Conservation (phyloP, 2,113 vertebrate species). For the Brachypteracias leptosomus region DNA sequence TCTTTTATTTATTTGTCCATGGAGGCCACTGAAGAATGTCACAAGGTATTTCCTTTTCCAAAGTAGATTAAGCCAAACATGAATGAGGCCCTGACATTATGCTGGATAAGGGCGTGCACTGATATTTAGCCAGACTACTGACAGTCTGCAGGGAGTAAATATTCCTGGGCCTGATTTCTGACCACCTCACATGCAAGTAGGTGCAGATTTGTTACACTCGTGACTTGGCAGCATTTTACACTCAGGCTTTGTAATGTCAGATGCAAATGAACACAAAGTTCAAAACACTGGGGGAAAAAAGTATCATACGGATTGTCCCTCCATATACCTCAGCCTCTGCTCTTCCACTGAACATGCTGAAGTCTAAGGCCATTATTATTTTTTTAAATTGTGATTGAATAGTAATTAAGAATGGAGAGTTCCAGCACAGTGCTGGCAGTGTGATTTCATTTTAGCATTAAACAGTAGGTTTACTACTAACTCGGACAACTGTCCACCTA, state of each 20-base stretch:
- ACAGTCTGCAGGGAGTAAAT: background rate
- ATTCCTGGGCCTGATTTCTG: background rate
- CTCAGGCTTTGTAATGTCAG: background rate
- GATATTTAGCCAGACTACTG: background rate
- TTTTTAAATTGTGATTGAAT: background rate
- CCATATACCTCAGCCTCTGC: background rate
- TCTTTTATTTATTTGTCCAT: conserved; percentile 43
- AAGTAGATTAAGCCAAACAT: background rate
- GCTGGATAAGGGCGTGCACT: background rate
- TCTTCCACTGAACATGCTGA: background rate
- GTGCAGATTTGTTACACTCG: background rate
- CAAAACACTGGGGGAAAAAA: background rate
- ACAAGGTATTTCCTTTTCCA: conserved; percentile 44
- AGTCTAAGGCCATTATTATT: background rate
- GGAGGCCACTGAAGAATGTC: conserved; percentile 27
- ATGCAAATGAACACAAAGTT: background rate
- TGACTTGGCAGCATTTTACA: conserved; percentile 10
- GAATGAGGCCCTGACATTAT: background rate
- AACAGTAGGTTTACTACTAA: background rate
- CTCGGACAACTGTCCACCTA: background rate
- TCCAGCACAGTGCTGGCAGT: background rate
- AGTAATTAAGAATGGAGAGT: background rate
- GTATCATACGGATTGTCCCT: background rate
- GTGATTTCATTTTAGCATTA: background rate
- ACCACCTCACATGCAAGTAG: background rate